Percentiles rank a stretch among this genome's conserved stretches.
Conservation (phyloP, 2,888 invertebrate genomes). For the Lamproptera curius region DNA sequence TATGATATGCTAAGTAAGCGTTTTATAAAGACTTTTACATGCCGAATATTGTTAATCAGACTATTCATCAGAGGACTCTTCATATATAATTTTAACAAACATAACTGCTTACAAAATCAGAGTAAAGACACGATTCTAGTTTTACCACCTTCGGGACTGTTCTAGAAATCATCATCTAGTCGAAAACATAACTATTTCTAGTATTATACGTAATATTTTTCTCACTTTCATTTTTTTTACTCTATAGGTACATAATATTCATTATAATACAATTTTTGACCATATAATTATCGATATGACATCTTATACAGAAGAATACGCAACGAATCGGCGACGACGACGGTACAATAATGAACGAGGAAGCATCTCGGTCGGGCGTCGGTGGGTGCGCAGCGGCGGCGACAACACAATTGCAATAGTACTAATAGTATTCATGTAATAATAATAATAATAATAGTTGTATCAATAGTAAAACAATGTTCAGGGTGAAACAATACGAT, state of each 20-base stretch:
- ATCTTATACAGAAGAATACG: conserved; percentile 70
- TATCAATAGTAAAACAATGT: background rate
- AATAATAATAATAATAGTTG: background rate
- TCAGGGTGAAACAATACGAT: conserved; percentile 8
- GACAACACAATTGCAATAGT: conserved; percentile 22
- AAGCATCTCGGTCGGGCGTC: conserved; percentile 53
- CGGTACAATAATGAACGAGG: conserved; percentile 67
- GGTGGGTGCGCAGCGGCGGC: conserved; percentile 51
- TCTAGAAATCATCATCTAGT: conserved; percentile 67
- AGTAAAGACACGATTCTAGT: conserved; percentile 64
- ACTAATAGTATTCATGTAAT: background rate
- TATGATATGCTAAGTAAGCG: conserved; percentile 79
- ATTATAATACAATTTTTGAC: conserved; percentile 76
- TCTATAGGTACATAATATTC: conserved; percentile 71
- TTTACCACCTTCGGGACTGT: conserved; percentile 56
- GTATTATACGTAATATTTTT: conserved; percentile 74
- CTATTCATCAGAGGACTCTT: conserved; percentile 78
- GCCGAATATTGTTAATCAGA: conserved; percentile 78
- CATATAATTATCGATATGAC: conserved; percentile 77
- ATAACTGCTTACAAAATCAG: conserved; percentile 75
- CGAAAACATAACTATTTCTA: conserved; percentile 74
- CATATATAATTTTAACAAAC: conserved; percentile 76
- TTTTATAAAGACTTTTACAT: conserved; percentile 79
- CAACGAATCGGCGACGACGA: conserved; percentile 72
- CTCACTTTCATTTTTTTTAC: conserved; percentile 74